A percentile compares a stretch with the other conserved stretches of the same genome.
These are phyloP conservation scores for Anisognathus igniventris DNA, from an alignment of 2,797 vertebrate genomes.

Conservation along the genomic window DNA sequence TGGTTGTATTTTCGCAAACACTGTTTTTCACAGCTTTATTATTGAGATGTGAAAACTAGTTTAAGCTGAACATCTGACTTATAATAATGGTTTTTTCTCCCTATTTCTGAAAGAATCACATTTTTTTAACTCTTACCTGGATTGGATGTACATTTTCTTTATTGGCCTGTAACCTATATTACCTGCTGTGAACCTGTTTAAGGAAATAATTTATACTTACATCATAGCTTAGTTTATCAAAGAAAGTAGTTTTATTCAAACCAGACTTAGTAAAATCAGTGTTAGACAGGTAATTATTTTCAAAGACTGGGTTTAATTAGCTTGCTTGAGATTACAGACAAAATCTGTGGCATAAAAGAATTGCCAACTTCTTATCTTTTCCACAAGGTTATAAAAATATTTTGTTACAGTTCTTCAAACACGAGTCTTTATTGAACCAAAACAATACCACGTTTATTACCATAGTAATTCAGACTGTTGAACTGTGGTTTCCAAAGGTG, in stretches of 20 bases:
- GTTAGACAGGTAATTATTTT: conserved; percentile 13
- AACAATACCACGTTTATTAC: conserved; percentile 49
- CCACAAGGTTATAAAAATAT: conserved; percentile 49
- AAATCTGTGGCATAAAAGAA: conserved; percentile 15
- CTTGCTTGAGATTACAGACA: neutral
- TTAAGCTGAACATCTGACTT: neutral
- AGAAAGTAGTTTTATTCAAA: conserved; percentile 22
- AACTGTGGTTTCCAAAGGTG: conserved; percentile 47
- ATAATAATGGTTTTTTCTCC: neutral
- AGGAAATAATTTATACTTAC: neutral
- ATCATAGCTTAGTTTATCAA: neutral
- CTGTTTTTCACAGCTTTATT: neutral
- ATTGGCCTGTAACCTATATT: neutral
- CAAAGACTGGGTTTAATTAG: conserved; percentile 29
- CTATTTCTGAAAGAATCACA: neutral
- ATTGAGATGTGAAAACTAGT: neutral
- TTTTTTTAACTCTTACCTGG: neutral
- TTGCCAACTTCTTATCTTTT: conserved; percentile 32
- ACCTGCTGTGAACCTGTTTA: neutral
- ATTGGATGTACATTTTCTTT: neutral
- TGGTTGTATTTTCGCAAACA: neutral
- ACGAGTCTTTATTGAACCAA: neutral
- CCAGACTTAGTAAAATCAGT: neutral
- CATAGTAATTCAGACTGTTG: conserved; percentile 32
- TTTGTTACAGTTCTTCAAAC: conserved; percentile 46